Evolutionary conservation across 2,888 invertebrate species (phyloP).

Genomic region (Eupsilia transversa): DNA sequence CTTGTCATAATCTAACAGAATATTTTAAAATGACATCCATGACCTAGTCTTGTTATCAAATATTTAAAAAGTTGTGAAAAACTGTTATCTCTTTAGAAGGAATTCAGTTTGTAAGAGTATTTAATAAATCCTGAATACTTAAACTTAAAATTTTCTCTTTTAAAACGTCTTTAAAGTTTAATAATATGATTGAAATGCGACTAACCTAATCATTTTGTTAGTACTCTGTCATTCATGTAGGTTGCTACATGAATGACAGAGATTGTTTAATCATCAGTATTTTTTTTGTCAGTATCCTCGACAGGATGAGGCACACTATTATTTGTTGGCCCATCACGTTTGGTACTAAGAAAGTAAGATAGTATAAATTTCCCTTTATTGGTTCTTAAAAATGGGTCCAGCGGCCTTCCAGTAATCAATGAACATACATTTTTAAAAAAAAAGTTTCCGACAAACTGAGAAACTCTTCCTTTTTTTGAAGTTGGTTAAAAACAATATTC

Average conservation of each 20-base stretch:
- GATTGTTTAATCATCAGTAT: neutral
- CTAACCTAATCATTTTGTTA: conserved; percentile 1
- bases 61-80: conserved; percentile 13
- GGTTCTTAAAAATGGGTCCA: neutral
- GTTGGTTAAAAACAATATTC: neutral
- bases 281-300: neutral
- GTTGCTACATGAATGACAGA: too few species aligned
- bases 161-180: neutral
- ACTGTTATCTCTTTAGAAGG: neutral
- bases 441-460: too few species aligned
- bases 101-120: neutral
- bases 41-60: conserved; percentile 35
- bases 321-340: neutral
- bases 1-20: conserved; percentile 23
- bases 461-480: too few species aligned
- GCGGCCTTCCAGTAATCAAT: too few species aligned
- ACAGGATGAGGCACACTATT: neutral
- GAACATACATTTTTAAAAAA: too few species aligned
- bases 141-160: neutral
- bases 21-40: conserved; percentile 15
- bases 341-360: neutral
- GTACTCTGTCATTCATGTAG: neutral
- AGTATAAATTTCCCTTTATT: neutral
- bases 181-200: neutral
- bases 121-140: neutral